Conservation (phyloP, 2,113 vertebrate species). For the Sitta europaea region DNA sequence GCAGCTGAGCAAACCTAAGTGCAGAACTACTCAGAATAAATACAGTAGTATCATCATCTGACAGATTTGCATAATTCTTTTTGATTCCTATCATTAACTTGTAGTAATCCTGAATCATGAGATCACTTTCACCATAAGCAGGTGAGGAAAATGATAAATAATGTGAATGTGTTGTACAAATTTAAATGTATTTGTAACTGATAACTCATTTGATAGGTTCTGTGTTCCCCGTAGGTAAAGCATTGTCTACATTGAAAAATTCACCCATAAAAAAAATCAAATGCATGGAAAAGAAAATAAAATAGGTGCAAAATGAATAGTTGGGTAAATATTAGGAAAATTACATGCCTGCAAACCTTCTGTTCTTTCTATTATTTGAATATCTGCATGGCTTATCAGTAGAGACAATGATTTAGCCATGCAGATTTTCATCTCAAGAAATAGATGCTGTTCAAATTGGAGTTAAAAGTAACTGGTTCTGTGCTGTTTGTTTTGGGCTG, state of each 20-base stretch:
- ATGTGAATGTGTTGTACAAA: not conserved
- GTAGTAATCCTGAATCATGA: not conserved
- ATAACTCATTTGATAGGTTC: not conserved
- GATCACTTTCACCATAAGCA: not conserved
- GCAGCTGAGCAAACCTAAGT: not conserved
- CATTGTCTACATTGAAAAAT: not conserved
- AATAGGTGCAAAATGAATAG: not conserved
- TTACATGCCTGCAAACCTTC: not conserved
- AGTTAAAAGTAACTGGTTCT: rapidly evolving
- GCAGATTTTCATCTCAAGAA: not conserved
- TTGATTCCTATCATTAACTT: not conserved
- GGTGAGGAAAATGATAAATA: not conserved
- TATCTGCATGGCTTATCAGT: not conserved
- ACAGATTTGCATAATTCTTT: not conserved
- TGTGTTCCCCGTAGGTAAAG: not conserved
- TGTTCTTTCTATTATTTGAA: not conserved
- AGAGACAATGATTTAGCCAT: not conserved
- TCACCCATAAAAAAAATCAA: not conserved
- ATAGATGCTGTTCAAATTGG: not conserved
- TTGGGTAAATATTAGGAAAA: not conserved
- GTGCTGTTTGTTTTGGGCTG: not conserved
- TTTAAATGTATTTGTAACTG: not conserved
- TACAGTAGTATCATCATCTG: not conserved
- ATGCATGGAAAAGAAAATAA: not conserved
- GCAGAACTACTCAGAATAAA: not conserved